Conservation (phyloP, 2,797 vertebrate species). For the Myiotriccus ornatus region DNA sequence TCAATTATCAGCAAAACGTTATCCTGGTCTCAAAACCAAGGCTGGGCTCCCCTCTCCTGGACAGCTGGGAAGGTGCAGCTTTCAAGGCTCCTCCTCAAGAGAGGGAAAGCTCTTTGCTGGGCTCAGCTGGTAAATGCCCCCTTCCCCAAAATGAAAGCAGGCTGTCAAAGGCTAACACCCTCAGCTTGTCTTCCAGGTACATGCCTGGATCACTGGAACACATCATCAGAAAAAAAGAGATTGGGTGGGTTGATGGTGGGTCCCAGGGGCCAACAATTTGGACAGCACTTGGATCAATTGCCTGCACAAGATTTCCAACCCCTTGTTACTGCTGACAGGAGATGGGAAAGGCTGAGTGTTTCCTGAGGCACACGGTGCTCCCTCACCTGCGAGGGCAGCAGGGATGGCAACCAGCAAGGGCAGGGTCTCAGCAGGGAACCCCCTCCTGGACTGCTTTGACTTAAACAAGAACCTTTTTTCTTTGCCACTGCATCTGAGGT, state of each 20-base stretch:
- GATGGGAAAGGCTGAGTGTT: background rate
- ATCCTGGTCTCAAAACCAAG: constrained; percentile 8
- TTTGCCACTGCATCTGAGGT: background rate
- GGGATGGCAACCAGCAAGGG: rapidly evolving
- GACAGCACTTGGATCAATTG: background rate
- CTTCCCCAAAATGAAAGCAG: background rate
- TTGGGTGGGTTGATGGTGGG: background rate
- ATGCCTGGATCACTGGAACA: background rate
- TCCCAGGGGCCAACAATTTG: background rate
- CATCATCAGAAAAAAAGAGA: background rate
- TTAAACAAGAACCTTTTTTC: background rate
- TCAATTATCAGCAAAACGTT: rapidly evolving
- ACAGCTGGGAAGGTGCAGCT: constrained; percentile 46
- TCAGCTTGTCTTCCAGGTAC: background rate
- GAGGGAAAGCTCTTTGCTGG: background rate
- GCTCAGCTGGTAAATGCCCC: background rate
- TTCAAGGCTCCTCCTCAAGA: background rate
- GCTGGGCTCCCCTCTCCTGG: constrained; percentile 65
- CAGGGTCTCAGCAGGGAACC: background rate
- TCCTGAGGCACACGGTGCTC: background rate
- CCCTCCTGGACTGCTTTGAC: background rate
- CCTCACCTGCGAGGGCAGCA: background rate
- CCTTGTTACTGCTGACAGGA: background rate
- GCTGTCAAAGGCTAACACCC: background rate
- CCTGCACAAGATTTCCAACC: background rate